Evolutionary conservation across 2,888 invertebrate species (phyloP).

Genomic region (Octonoba sinensis): DNA sequence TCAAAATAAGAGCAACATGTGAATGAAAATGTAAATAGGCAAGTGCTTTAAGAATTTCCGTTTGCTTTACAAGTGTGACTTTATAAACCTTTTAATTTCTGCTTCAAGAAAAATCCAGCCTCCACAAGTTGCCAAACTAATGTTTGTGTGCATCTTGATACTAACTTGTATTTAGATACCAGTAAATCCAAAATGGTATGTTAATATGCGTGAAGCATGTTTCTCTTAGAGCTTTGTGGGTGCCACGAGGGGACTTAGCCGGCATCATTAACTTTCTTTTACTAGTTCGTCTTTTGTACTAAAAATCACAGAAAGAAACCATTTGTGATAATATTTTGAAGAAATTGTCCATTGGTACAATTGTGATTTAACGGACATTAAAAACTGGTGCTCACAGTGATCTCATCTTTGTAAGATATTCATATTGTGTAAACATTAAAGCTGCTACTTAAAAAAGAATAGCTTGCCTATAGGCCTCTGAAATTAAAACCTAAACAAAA

Average conservation of each 20-base stretch:
- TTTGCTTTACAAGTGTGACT: slow-evolving; percentile 27
- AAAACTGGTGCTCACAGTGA: slow-evolving; percentile 59
- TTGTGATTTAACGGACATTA: slow-evolving; percentile 36
- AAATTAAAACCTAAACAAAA: background rate
- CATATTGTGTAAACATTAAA: slow-evolving; percentile 30
- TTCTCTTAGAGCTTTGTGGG: slow-evolving; percentile 60
- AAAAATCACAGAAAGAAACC: slow-evolving; percentile 21
- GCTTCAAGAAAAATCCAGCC: slow-evolving; percentile 16
- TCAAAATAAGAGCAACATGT: slow-evolving; percentile 11
- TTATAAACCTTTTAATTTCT: background rate
- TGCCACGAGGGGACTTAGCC: slow-evolving; percentile 40
- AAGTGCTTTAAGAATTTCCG: slow-evolving; percentile 41
- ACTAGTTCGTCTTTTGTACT: slow-evolving; percentile 29
- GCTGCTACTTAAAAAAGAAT: slow-evolving; percentile 28
- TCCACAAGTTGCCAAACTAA: slow-evolving; percentile 27
- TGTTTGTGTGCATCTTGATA: slow-evolving; percentile 26
- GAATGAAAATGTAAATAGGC: slow-evolving; percentile 17
- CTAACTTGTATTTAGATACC: slow-evolving; percentile 30
- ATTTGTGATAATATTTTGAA: slow-evolving; percentile 50
- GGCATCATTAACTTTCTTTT: slow-evolving; percentile 34
- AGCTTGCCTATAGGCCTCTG: slow-evolving; percentile 7
- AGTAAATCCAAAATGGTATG: slow-evolving; percentile 20
- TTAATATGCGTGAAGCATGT: slow-evolving; percentile 44
- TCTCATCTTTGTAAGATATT: slow-evolving; percentile 57
- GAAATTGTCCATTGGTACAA: slow-evolving; percentile 32